Evolutionary conservation across 2,888 invertebrate genomes (phyloP), one percentile per base, ranked within the genome.

Genomic region (Temnothorax ravouxi): DNA sequence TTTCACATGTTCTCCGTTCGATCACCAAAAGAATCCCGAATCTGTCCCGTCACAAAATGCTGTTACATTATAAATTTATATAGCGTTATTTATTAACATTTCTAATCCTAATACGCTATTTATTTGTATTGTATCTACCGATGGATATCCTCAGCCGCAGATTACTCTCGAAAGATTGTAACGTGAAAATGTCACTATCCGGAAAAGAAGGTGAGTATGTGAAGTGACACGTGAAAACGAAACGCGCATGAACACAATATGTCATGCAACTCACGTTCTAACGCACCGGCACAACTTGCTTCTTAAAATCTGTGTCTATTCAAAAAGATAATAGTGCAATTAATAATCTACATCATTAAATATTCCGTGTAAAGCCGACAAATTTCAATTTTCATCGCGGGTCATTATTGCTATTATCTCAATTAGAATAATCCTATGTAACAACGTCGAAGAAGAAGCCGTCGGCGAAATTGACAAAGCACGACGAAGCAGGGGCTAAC

Each of bases 401-500:
- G 3, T 76, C 50, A 21, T 75, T 47, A 61, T 44, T 21, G 38
- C 34, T 47, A 71, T 79, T 38, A 44, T 56, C 15, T 47, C 21
- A 69, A 56, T 79, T 56, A 77, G 9, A 11, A 41, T 18, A 18
- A 71, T 50, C 44, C 34, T 21, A 29, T 15, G 9, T 79, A 79
- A 69, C 18, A 38, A 29, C 21, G n/a, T 56, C n/a, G 69, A 66
- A 66, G 34, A 71, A 69, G 47, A 80, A 71, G 38, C 38, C 50
- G 13, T 59, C 18, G 29, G 47, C 18, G 71, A 90, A 79, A 89
- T 90, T 85, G 77, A 87, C 61, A 25, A 76, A 80, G 67, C 72
- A 80, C 74, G 83, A 89, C 84, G 79, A 87, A 83, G 84, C 87
- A 80, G 62, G 56, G 79, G 61, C 76, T 89, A 90, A 90, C 86